Conservation (phyloP, 2,888 invertebrate genomes). For the Drosophila limbata region DNA sequence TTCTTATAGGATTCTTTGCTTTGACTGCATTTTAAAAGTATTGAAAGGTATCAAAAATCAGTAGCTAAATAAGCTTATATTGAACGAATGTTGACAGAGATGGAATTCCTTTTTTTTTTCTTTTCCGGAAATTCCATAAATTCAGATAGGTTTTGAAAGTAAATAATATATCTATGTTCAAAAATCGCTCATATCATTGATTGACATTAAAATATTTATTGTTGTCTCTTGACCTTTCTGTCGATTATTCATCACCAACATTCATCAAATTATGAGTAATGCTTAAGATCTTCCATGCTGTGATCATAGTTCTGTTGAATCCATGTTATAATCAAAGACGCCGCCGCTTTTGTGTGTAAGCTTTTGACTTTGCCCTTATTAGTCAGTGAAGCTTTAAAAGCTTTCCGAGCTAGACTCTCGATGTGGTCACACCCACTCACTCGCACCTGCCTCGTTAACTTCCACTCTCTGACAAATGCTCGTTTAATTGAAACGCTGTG, state of each 20-base stretch:
- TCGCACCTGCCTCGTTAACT: conserved; percentile 36
- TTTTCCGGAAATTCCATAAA: background rate
- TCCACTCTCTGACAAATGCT: conserved; percentile 30
- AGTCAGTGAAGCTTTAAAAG: conserved; percentile 42
- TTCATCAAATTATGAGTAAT: conserved; percentile 38
- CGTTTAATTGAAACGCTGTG: conserved; percentile 42
- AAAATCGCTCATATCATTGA: background rate
- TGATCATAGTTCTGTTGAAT: conserved; percentile 31
- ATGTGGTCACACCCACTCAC: conserved; percentile 25
- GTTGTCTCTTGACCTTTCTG: conserved; percentile 28
- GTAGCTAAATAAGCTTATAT: background rate
- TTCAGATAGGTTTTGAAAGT: background rate
- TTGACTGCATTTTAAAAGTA: conserved; percentile 4
- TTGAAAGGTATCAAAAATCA: background rate
- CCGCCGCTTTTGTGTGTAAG: conserved; percentile 19
- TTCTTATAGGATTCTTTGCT: background rate
- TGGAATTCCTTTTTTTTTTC: too few relatives aligned
- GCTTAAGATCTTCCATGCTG: conserved; percentile 14
- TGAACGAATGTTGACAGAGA: background rate
- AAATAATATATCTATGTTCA: conserved; percentile 1
- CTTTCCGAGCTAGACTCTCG: conserved; percentile 19
- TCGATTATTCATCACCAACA: conserved; percentile 33
- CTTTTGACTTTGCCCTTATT: conserved; percentile 49
- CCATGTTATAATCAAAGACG: conserved; percentile 37
- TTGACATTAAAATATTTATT: conserved; percentile 1